Conservation (phyloP, 1,140 invertebrate genomes). For the Asobara japonica region DNA sequence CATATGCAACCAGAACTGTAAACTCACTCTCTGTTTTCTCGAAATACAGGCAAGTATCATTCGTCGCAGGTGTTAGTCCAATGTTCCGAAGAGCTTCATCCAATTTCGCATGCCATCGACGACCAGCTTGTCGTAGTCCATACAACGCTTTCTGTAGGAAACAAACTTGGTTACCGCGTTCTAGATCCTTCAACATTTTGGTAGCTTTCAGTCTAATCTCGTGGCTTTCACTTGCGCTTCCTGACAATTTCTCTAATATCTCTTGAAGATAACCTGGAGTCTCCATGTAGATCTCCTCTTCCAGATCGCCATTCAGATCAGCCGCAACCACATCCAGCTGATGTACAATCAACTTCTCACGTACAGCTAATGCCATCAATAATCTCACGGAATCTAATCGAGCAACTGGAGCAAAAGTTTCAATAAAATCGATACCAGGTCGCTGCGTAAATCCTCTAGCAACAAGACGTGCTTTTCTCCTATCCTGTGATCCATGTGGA, state of each 20-base stretch:
- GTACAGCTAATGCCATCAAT: not conserved
- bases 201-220: not conserved
- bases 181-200: not conserved
- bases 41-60: conserved; percentile 27
- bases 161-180: conserved; percentile 16
- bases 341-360: conserved; percentile 33
- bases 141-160: conserved; percentile 30
- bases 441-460: not conserved
- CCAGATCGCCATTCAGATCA: conserved; percentile 61
- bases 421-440: not conserved
- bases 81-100: not conserved
- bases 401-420: not conserved
- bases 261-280: conserved; percentile 46
- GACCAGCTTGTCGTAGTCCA: conserved; percentile 30
- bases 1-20: conserved; percentile 18
- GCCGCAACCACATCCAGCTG: conserved; percentile 58
- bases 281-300: conserved; percentile 60
- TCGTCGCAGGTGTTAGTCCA: not conserved
- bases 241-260: not conserved
- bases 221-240: not conserved
- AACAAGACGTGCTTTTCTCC: not conserved
- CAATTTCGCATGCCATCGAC: conserved; percentile 26
- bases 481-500: not conserved
- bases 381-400: not conserved
- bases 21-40: not conserved